Conservation (phyloP, 2,797 vertebrate genomes). For the Amblyraja radiata region DNA sequence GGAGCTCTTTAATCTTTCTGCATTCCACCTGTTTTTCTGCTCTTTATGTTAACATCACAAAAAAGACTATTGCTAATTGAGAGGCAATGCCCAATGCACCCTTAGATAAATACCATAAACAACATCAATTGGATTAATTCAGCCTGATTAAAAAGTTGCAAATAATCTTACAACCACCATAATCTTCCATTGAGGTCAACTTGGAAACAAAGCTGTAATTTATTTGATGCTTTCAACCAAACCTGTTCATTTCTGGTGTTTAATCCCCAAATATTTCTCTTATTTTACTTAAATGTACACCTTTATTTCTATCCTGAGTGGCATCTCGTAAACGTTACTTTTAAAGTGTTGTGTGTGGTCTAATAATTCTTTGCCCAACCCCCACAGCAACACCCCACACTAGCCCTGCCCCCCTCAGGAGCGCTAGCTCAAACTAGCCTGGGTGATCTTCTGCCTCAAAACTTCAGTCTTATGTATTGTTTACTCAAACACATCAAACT, state of each 20-base stretch:
- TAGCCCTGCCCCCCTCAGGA: neutral
- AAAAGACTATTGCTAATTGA: conserved; percentile 11
- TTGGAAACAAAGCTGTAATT: neutral
- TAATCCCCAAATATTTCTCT: neutral
- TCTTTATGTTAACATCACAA: conserved; percentile 14
- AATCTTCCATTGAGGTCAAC: neutral
- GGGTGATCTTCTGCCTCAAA: conserved; percentile 43
- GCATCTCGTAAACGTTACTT: neutral
- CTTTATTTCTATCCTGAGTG: neutral
- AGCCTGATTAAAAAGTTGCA: neutral
- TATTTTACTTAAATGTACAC: neutral
- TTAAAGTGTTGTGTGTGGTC: neutral
- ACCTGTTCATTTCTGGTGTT: neutral
- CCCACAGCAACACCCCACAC: too few species aligned
- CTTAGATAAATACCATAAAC: conserved; percentile 14
- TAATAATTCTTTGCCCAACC: conserved; percentile 1
- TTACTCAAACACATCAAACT: conserved; percentile 38
- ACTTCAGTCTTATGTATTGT: conserved; percentile 42
- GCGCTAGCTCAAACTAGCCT: conserved; percentile 45
- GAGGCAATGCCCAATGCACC: neutral
- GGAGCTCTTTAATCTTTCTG: neutral
- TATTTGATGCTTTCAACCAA: neutral
- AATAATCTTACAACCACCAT: neutral
- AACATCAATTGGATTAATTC: conserved; percentile 25
- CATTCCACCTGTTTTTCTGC: neutral